These are phyloP conservation scores for Microplitis deprimator DNA, from an alignment of 2,888 invertebrate genomes.

Conservation along the genomic window DNA sequence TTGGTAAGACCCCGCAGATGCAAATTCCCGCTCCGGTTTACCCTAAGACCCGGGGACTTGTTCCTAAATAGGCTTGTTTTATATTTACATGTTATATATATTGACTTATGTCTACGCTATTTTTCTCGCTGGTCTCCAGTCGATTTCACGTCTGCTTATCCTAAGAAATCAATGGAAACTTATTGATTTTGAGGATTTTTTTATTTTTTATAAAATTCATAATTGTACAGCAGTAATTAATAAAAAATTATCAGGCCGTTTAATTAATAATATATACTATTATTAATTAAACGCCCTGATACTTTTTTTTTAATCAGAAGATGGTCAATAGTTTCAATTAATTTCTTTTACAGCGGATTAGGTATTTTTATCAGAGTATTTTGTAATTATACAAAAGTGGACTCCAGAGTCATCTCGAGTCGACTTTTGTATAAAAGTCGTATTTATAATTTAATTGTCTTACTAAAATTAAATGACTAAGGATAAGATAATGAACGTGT, in stretches of 20 bases:
- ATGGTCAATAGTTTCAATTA: too few relatives aligned
- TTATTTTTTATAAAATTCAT: not conserved
- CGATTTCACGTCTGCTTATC: not conserved
- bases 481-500: not conserved
- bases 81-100: slow-evolving; percentile 9
- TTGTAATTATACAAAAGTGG: not conserved
- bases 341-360: too few relatives aligned
- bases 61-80: slow-evolving; percentile 62
- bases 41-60: slow-evolving; percentile 68
- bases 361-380: too few relatives aligned
- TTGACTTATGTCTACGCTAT: not conserved
- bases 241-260: too few relatives aligned
- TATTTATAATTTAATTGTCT: slow-evolving; percentile 6
- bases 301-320: too few relatives aligned
- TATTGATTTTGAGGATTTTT: not conserved
- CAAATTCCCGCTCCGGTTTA: slow-evolving; percentile 68
- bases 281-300: too few relatives aligned
- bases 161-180: not conserved
- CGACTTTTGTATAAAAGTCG: not conserved
- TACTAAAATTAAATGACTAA: not conserved
- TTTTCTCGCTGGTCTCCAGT: not conserved
- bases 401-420: not conserved
- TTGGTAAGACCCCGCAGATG: slow-evolving; percentile 65
- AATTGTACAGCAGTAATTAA: not conserved
- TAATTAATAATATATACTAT: too few relatives aligned